These are phyloP conservation scores for Nesoenas mayeri DNA, from an alignment of 2,113 vertebrate genomes.

Conservation along the genomic window DNA sequence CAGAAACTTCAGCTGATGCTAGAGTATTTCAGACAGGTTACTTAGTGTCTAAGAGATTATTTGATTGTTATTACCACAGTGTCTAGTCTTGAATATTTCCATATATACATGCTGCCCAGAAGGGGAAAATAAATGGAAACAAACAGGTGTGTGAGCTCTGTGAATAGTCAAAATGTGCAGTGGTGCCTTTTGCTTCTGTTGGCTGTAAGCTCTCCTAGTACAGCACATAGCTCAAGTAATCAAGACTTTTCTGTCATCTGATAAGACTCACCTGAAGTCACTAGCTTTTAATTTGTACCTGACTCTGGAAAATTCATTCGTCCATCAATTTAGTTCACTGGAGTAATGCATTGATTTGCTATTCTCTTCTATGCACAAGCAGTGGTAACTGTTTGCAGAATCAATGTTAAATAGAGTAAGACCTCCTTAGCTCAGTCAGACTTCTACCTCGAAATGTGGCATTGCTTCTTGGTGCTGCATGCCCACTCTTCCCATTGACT, in stretches of 20 bases:
- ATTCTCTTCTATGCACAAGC: not conserved
- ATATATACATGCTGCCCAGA: not conserved
- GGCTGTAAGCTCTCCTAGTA: not conserved
- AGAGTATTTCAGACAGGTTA: not conserved
- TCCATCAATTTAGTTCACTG: not conserved
- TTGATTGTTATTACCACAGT: not conserved
- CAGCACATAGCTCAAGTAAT: not conserved
- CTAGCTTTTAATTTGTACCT: not conserved
- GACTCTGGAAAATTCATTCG: not conserved
- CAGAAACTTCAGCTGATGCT: not conserved
- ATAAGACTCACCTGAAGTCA: not conserved
- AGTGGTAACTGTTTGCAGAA: not conserved
- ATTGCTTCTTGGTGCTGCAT: not conserved
- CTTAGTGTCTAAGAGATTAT: not conserved
- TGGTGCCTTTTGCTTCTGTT: not conserved
- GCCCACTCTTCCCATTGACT: not conserved
- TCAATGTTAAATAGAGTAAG: not conserved
- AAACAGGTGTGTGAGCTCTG: fast-evolving
- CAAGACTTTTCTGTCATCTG: not conserved
- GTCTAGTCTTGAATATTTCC: not conserved
- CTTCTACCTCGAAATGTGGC: not conserved
- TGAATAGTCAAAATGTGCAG: not conserved
- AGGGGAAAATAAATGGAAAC: not conserved
- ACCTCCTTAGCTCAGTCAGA: not conserved
- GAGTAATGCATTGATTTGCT: not conserved